These are phyloP conservation scores for Pseudomyrmex concolor DNA, from an alignment of 1,140 invertebrate species.

Conservation along the genomic window DNA sequence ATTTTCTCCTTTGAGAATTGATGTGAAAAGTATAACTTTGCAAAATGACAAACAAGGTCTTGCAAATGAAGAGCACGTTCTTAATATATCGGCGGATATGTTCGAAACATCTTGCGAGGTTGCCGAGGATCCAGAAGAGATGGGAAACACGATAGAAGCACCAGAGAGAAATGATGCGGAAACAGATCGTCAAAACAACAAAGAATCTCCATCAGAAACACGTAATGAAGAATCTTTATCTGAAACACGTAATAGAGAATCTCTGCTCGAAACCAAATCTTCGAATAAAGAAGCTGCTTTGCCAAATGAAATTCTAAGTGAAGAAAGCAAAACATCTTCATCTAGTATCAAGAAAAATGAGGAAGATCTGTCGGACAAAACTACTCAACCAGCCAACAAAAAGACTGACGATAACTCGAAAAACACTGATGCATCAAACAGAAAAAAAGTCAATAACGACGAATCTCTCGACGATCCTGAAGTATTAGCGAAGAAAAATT, in stretches of 20 bases:
- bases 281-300: too few relatives aligned
- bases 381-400: neutral
- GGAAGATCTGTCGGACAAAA: neutral
- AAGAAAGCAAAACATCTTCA: neutral
- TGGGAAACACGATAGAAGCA: neutral
- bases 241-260: too few relatives aligned
- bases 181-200: neutral
- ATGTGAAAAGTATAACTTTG: neutral
- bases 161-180: neutral
- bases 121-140: neutral
- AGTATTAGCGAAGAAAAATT: conserved; percentile 39
- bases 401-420: neutral
- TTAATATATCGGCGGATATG: conserved; percentile 43
- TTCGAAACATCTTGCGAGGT: conserved; percentile 15
- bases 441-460: neutral
- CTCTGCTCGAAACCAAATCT: neutral
- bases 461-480: conserved; percentile 20
- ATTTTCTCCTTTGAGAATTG: neutral
- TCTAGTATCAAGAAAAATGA: neutral
- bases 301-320: neutral
- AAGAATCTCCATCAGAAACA: neutral
- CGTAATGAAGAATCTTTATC: too few relatives aligned
- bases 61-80: neutral
- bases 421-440: neutral
- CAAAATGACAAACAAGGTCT: neutral